Evolutionary conservation across 2,888 invertebrate genomes (phyloP), one percentile per base, ranked within the genome.

Genomic region (Drosophila nr. fundita): DNA sequence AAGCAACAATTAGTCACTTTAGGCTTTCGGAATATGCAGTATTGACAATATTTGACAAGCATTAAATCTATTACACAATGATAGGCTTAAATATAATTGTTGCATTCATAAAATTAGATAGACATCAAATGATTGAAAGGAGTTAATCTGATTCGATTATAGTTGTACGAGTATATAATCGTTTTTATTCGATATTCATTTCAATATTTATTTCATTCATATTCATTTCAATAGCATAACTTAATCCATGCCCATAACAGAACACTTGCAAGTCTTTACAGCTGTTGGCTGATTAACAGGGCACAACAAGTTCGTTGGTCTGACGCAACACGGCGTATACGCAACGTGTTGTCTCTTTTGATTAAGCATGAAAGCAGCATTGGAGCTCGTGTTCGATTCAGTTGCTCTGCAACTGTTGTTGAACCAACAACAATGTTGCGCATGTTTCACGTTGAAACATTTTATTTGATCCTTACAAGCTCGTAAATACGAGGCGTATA

Each of bases 321-420:
- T 42, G 75, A 60, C 49, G 62, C 61, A 83, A 84, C 85, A 32
- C 58, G 78, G 38, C 68, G 66, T 49, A 65, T 62, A 1, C 40
- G 58, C 76, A 85, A 83, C 86, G 6, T 72, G 85, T 70, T 70
- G 18, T 13, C 45, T 13, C 40, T 53, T 8, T 8, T 4, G 13
- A 7, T 27, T 1, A 1, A 27, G 48, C 48, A 7, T 30, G 1
- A 7, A 11, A n/a, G 18, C 45, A 53, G 45, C 32, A 21, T 18
- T 50, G 32, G 2, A 18, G 52, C 30, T 18, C 15, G 29, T 8
- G 32, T 27, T 27, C n/a, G 42, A 32, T 32, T 75, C 71, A 83
- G 85, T 84, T 73, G 53, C 62, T n/a, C 24, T 18, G 58, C 59
- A 69, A 60, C 68, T 59, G 73, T 67, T 66, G 59, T 49, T 48